Evolutionary conservation across 1,140 invertebrate genomes (phyloP).

Genomic region (Trichonephila clavata): DNA sequence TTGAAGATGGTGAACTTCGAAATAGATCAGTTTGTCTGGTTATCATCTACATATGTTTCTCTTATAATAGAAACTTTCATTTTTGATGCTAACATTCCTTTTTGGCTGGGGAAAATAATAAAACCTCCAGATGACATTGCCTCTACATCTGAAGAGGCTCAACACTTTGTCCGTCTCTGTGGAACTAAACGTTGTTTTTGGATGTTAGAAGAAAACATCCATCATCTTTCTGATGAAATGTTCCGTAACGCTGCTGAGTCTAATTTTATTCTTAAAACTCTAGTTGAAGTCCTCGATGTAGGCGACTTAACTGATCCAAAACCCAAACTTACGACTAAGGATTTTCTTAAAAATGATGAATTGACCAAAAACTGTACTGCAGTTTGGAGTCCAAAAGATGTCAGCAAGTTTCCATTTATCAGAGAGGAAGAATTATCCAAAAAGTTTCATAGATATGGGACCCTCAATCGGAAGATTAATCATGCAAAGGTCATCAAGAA

Average conservation of each 20-base stretch:
- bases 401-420: neutral
- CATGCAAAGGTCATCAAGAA: too few relatives aligned
- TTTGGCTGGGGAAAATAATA: slow-evolving; percentile 80
- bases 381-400: too few relatives aligned
- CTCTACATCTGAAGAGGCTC: neutral
- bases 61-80: too few relatives aligned
- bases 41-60: slow-evolving; percentile 79
- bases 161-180: slow-evolving; percentile 89
- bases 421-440: too few relatives aligned
- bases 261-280: neutral
- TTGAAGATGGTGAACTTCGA: neutral
- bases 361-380: too few relatives aligned
- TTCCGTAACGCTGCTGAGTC: neutral
- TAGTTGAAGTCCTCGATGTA: neutral
- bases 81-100: slow-evolving; percentile 77
- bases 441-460: too few relatives aligned
- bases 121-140: slow-evolving; percentile 79
- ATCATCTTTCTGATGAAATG: slow-evolving; percentile 85
- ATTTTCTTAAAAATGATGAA: too few relatives aligned
- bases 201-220: slow-evolving; percentile 86
- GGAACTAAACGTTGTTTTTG: slow-evolving; percentile 90
- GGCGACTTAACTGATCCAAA: neutral
- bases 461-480: too few relatives aligned
- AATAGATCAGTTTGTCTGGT: slow-evolving; percentile 74
- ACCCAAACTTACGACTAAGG: too few relatives aligned